phyloP scores from a whole-genome alignment of 1,140 invertebrate species.

The Tetramorium parvispinum region DNA sequence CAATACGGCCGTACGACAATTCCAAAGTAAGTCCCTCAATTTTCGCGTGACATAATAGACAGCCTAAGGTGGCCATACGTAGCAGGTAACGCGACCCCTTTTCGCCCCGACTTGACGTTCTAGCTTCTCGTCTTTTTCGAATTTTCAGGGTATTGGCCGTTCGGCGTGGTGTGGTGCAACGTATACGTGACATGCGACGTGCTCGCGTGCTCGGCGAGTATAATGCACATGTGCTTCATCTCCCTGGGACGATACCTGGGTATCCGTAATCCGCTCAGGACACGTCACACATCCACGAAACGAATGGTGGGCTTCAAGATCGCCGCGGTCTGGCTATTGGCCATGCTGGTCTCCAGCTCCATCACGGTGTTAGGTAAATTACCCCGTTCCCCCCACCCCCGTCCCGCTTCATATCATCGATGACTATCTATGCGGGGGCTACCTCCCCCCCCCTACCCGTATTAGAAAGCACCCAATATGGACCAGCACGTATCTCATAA shows the following conservation, averaged over 20 bases:
- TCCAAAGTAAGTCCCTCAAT: not conserved
- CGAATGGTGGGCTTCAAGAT: conserved; percentile 93
- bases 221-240: conserved; percentile 99
- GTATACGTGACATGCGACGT: conserved; percentile 98
- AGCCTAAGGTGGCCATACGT: not conserved
- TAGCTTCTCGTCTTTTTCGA: not conserved
- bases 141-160: conserved; percentile 95
- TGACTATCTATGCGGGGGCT: not conserved
- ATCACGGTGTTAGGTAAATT: conserved; percentile 93
- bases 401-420: not conserved
- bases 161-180: conserved; percentile 95
- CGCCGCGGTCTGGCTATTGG: conserved; percentile 93
- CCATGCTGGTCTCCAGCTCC: conserved; percentile 94
- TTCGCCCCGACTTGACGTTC: not conserved
- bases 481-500: conserved; percentile 26
- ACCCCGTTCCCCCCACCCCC: no score
- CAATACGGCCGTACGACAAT: not conserved
- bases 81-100: not conserved
- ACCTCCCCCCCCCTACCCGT: not conserved
- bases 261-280: conserved; percentile 95
- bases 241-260: conserved; percentile 96
- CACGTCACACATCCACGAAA: conserved; percentile 91
- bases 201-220: conserved; percentile 96
- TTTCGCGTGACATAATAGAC: not conserved
- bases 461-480: not conserved